phyloP scores from a whole-genome alignment of 2,113 vertebrate genomes.

The Cephalopholis sonnerati region DNA sequence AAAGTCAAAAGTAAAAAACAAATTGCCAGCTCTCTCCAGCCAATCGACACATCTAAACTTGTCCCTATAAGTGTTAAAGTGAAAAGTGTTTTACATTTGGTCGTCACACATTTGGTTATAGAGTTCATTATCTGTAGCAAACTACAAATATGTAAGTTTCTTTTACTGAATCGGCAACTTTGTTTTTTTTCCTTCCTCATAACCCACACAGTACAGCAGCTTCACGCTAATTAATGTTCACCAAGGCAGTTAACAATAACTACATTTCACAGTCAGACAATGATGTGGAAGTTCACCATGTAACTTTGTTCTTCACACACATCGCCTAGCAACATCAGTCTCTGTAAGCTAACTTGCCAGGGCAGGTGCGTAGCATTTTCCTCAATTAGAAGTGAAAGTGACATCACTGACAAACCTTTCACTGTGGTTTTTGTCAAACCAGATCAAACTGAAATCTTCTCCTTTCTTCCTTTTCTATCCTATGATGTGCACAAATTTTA shows the following conservation, averaged over 20 bases:
- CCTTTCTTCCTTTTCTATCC: background rate
- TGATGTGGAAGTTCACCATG: background rate
- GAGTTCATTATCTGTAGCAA: background rate
- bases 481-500: background rate
- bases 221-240: background rate
- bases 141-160: background rate
- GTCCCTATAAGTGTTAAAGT: background rate
- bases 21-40: no score
- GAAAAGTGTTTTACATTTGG: background rate
- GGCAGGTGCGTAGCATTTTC: background rate
- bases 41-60: no score
- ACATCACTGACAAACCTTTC: background rate
- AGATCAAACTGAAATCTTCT: background rate
- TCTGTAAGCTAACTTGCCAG: background rate
- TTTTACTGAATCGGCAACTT: background rate
- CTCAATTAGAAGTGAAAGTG: background rate
- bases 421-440: no score
- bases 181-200: background rate
- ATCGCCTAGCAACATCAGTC: background rate
- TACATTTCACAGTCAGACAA: background rate
- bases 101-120: background rate
- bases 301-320: background rate
- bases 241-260: background rate
- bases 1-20: background rate
- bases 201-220: background rate